These are phyloP conservation scores for Apis cerana DNA, from an alignment of 1,140 invertebrate genomes.

Conservation along the genomic window DNA sequence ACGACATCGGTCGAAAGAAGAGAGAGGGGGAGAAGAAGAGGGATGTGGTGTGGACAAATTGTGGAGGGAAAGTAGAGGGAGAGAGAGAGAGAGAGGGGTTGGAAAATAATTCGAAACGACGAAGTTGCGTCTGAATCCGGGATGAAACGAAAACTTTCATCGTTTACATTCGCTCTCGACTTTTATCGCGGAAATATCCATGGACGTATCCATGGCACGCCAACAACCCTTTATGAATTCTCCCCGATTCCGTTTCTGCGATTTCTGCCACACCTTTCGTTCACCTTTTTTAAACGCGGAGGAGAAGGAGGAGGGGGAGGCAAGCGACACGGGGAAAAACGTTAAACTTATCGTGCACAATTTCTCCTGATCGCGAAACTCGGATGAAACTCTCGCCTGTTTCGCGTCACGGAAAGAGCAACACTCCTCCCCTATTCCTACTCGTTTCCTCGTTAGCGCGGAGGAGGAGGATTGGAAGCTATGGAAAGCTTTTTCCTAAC, in stretches of 20 bases:
- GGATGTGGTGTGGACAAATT: too few relatives aligned
- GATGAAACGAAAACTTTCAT: slow-evolving; percentile 44
- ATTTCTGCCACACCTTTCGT: slow-evolving; percentile 10
- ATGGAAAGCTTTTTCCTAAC: background rate
- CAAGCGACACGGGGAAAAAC: background rate
- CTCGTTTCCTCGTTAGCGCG: slow-evolving; percentile 5
- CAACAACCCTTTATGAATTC: slow-evolving; percentile 41
- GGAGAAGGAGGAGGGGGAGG: too few relatives aligned
- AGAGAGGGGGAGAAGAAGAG: background rate
- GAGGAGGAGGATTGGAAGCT: too few relatives aligned
- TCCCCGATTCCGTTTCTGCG: slow-evolving; percentile 11
- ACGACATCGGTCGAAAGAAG: background rate
- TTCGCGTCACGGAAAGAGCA: slow-evolving; percentile 9
- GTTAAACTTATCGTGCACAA: slow-evolving; percentile 21
- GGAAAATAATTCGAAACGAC: slow-evolving; percentile 14
- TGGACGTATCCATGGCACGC: background rate
- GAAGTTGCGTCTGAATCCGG: slow-evolving; percentile 13
- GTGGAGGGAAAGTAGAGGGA: too few relatives aligned
- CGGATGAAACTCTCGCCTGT: slow-evolving; percentile 14
- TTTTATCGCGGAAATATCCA: slow-evolving; percentile 45
- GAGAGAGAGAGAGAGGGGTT: background rate
- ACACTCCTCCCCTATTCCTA: background rate
- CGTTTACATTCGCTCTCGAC: slow-evolving; percentile 43
- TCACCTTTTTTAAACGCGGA: background rate
- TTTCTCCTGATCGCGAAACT: slow-evolving; percentile 23